phyloP scores from a whole-genome alignment of 2,113 vertebrate species.

The Stomatorhinus ivindoensis region DNA sequence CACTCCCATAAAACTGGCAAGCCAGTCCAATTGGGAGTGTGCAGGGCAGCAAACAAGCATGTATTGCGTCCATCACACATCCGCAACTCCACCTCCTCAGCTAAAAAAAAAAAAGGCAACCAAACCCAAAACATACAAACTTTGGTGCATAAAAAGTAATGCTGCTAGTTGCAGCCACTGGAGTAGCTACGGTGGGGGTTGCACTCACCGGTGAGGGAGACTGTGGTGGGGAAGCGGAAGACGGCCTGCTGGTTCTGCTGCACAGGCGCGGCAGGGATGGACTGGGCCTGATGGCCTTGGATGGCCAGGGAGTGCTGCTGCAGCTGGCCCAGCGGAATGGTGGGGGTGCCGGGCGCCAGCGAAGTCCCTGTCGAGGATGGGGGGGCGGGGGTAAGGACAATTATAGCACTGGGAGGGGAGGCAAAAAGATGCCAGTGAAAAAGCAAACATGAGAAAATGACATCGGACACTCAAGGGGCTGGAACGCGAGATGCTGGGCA shows the following conservation, averaged over 20 bases:
- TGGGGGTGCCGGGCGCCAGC: constrained; percentile 44
- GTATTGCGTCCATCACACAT: background rate
- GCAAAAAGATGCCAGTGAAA: background rate
- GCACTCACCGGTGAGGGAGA: constrained; percentile 61
- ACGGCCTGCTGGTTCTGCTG: constrained; percentile 53
- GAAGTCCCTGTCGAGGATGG: constrained; percentile 38
- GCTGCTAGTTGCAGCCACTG: background rate
- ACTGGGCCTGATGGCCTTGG: constrained; percentile 48
- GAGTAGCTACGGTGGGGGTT: background rate
- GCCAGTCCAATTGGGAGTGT: background rate
- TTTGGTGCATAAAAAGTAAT: background rate
- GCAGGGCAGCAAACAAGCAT: background rate
- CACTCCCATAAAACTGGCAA: background rate
- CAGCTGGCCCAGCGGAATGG: constrained; percentile 62
- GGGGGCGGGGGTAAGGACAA: constrained; percentile 31
- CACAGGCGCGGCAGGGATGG: constrained; percentile 29
- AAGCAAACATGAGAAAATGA: background rate
- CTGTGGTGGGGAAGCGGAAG: constrained; percentile 54
- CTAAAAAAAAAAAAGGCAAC: background rate
- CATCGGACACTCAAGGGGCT: background rate
- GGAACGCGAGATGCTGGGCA: background rate
- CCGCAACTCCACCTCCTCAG: background rate
- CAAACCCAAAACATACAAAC: background rate
- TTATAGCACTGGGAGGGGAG: constrained; percentile 33
- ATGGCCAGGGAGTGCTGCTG: constrained; percentile 51